Evolutionary conservation across 2,888 invertebrate genomes (phyloP).

Genomic region (Patella pellucida): DNA sequence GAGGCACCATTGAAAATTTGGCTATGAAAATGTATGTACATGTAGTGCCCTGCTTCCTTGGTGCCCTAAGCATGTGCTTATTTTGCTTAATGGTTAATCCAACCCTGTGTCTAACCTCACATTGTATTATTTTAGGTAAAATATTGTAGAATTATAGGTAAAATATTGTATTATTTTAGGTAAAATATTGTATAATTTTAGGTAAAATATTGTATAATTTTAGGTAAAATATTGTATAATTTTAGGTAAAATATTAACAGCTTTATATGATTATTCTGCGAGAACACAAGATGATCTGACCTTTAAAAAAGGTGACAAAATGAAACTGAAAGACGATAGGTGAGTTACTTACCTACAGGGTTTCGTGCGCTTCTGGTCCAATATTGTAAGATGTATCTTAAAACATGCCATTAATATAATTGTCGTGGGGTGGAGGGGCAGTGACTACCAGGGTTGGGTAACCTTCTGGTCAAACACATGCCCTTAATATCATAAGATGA

Average conservation of each 20-base stretch:
- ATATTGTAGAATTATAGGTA: background rate
- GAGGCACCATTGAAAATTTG: too few relatives aligned
- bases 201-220: background rate
- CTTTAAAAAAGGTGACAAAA: slow-evolving; percentile 93
- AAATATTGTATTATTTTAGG: background rate
- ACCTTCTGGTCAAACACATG: too few relatives aligned
- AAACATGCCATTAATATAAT: too few relatives aligned
- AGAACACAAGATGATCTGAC: slow-evolving; percentile 95
- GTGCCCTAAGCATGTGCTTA: too few relatives aligned
- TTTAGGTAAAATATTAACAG: slow-evolving; percentile 69
- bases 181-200: slow-evolving; percentile 37
- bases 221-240: background rate
- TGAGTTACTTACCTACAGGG: slow-evolving; percentile 38
- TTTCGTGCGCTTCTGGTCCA: too few relatives aligned
- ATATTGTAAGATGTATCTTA: too few relatives aligned
- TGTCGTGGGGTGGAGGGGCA: too few relatives aligned
- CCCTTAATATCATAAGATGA: too few relatives aligned
- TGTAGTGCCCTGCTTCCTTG: too few relatives aligned
- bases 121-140: slow-evolving; percentile 28
- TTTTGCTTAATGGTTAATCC: too few relatives aligned
- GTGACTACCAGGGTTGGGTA: too few relatives aligned
- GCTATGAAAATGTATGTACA: too few relatives aligned
- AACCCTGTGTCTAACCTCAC: slow-evolving; percentile 18
- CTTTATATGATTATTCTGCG: slow-evolving; percentile 94
- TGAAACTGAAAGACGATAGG: slow-evolving; percentile 92